Evolutionary conservation across 2,888 invertebrate genomes (phyloP).

Genomic region (Dyspetes luteomarginatus): DNA sequence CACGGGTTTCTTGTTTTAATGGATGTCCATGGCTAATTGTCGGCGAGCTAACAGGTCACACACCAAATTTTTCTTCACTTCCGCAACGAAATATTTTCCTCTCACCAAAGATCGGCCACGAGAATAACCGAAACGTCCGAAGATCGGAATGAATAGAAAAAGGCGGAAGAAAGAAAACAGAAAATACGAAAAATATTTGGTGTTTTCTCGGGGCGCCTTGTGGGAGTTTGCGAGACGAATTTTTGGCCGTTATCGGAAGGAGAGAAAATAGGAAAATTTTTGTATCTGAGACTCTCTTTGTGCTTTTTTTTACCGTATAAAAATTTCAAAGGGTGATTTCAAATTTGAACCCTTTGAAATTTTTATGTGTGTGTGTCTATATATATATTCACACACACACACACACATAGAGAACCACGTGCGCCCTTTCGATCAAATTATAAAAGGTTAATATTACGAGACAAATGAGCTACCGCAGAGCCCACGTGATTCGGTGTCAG

Average conservation of each 20-base stretch:
- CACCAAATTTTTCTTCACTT: constrained; percentile 2
- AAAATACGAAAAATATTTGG: constrained; percentile 4
- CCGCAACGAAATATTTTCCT: neutral
- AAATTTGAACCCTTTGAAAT: too few relatives aligned
- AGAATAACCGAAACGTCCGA: constrained; percentile 4
- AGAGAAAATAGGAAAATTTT: neutral
- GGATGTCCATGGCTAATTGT: constrained; percentile 54
- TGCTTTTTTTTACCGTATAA: neutral
- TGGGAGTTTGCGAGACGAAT: constrained; percentile 70
- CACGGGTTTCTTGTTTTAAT: neutral
- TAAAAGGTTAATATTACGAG: constrained; percentile 33
- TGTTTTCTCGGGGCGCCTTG: constrained; percentile 27
- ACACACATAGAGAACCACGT: constrained; percentile 8
- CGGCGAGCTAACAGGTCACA: neutral
- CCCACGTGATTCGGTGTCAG: constrained; percentile 61
- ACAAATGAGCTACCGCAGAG: constrained; percentile 15
- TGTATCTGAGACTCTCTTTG: neutral
- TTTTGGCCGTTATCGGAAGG: constrained; percentile 45
- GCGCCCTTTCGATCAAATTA: constrained; percentile 37
- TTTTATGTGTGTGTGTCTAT: constrained; percentile 46
- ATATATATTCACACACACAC: too few relatives aligned
- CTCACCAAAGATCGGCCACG: constrained; percentile 11
- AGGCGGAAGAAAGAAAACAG: constrained; percentile 10
- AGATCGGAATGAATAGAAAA: neutral
- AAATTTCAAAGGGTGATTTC: too few relatives aligned